Conservation (phyloP, 1,140 invertebrate genomes). For the Drosophila parvula region DNA sequence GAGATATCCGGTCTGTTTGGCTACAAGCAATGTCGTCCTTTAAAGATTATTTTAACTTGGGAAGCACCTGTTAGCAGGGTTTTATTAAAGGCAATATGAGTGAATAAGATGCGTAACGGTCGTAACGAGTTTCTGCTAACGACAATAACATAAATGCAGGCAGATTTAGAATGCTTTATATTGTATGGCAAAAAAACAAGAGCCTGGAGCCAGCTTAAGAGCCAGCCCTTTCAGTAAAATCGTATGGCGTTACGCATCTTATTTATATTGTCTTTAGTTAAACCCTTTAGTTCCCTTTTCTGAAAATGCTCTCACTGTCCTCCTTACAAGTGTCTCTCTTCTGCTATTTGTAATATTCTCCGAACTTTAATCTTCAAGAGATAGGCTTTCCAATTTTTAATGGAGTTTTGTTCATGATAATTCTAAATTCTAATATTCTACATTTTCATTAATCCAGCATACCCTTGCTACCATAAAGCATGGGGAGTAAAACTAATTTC, state of each 20-base stretch:
- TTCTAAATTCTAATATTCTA: background rate
- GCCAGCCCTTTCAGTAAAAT: no score
- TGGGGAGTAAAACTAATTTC: constrained; percentile 11
- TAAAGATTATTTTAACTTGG: no score
- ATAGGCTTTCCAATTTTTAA: background rate
- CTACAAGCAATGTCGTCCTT: no score
- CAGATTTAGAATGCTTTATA: no score
- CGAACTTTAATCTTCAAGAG: background rate
- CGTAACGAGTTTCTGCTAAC: no score
- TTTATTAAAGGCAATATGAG: no score
- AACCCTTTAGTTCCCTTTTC: background rate
- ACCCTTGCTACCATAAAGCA: background rate
- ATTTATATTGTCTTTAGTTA: background rate
- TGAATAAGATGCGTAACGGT: background rate
- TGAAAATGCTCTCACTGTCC: background rate
- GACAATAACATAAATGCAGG: no score
- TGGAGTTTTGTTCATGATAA: no score
- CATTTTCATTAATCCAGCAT: background rate
- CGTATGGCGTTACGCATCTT: background rate
- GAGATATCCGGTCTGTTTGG: background rate
- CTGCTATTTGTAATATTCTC: background rate
- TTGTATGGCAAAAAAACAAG: no score
- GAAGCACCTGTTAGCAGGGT: no score
- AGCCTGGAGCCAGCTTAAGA: no score
- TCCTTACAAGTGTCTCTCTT: background rate